Evolutionary conservation across 1,140 invertebrate species (phyloP).

Genomic region (Rhagoletis zephyria): DNA sequence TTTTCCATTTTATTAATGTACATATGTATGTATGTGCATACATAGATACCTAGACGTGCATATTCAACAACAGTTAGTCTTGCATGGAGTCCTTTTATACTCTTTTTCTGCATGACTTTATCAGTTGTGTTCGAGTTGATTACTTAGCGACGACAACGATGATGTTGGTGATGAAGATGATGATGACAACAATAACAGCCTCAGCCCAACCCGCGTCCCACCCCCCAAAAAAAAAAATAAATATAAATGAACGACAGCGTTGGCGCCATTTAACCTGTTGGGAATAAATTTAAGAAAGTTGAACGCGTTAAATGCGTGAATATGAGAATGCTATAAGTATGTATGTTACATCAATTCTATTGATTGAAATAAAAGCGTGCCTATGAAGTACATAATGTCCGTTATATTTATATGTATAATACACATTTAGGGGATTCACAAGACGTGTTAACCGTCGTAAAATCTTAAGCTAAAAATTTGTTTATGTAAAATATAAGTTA

Average conservation of each 20-base stretch:
- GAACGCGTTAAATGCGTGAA: background rate
- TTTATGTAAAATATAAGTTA: no score
- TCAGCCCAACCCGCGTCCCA: background rate
- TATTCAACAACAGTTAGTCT: background rate
- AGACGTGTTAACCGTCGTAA: no score
- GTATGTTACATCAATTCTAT: no score
- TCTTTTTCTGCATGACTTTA: background rate
- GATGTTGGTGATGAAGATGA: background rate
- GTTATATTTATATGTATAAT: no score
- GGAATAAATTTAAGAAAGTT: background rate
- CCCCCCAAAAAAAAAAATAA: no score
- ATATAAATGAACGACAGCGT: background rate
- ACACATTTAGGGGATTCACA: no score
- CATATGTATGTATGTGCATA: background rate
- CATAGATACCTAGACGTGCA: background rate
- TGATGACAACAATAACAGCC: background rate
- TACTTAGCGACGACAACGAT: background rate
- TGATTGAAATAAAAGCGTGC: no score
- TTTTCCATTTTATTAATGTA: no score
- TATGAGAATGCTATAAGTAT: background rate
- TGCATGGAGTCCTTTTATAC: background rate
- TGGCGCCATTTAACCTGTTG: background rate
- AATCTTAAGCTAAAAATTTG: no score
- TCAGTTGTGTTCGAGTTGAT: background rate
- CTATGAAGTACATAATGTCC: no score